These are phyloP conservation scores for Semnornis frantzii DNA, from an alignment of 2,113 vertebrate species.

Conservation along the genomic window DNA sequence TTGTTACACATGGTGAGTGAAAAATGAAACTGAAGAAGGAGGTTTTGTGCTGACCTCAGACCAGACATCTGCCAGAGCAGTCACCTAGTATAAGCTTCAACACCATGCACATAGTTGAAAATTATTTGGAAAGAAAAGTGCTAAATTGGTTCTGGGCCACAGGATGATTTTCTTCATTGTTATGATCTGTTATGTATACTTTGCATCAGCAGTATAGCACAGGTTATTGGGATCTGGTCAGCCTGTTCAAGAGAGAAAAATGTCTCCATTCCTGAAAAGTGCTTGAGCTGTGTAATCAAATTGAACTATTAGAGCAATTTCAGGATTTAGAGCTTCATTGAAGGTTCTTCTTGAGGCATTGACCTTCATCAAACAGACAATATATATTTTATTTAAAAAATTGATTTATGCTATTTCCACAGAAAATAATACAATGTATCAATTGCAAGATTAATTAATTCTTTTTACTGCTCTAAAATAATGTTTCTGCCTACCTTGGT, in stretches of 20 bases:
- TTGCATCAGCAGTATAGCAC: not conserved
- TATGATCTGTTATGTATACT: not conserved
- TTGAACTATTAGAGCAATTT: not conserved
- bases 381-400: not conserved
- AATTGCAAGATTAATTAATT: not conserved
- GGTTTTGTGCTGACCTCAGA: constrained; percentile 49
- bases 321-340: not conserved
- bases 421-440: not conserved
- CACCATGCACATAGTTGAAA: not conserved
- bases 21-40: constrained; percentile 56
- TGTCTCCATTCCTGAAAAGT: not conserved
- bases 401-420: not conserved
- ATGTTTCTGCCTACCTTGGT: not conserved
- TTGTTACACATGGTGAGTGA: constrained; percentile 3
- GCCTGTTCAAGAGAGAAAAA: not conserved
- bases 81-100: not conserved
- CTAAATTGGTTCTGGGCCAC: not conserved
- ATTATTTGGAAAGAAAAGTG: not conserved
- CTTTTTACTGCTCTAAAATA: not conserved
- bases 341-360: not conserved
- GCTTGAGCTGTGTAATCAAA: not conserved
- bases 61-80: constrained; percentile 27
- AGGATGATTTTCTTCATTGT: not conserved
- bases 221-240: not conserved
- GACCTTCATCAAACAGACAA: not conserved